A percentile compares a stretch with the other conserved stretches of the same genome.
Evolutionary conservation across 2,888 invertebrate species (phyloP).

Genomic region (Ornithoptera priamus): DNA sequence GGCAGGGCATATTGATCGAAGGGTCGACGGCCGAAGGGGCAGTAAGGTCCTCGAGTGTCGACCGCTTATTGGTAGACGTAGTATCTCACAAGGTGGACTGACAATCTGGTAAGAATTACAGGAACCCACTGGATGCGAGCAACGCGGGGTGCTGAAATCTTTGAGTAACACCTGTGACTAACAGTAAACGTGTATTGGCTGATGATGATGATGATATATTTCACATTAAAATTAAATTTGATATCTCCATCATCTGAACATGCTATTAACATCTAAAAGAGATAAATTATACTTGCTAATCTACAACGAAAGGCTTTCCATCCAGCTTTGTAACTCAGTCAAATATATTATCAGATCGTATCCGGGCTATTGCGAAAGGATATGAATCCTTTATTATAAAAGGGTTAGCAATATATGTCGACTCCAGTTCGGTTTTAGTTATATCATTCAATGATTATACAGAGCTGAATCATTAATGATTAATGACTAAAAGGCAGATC

Average conservation of each 20-base stretch:
- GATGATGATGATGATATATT: slow-evolving; percentile 12
- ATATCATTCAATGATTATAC: not conserved
- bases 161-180: too few species aligned
- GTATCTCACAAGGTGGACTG: too few species aligned
- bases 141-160: too few species aligned
- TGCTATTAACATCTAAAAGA: slow-evolving; percentile 25
- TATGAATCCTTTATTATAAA: not conserved
- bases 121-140: too few species aligned
- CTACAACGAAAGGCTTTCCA: slow-evolving; percentile 1
- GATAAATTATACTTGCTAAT: slow-evolving; percentile 27
- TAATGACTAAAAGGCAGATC: not conserved
- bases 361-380: not conserved
- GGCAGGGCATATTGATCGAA: too few species aligned
- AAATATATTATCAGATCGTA: slow-evolving; percentile 4
- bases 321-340: slow-evolving; percentile 10
- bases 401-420: not conserved
- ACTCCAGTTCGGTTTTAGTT: not conserved
- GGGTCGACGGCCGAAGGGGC: too few species aligned
- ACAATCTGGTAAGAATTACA: too few species aligned
- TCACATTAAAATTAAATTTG: slow-evolving; percentile 9
- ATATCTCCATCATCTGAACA: slow-evolving; percentile 20
- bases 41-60: too few species aligned
- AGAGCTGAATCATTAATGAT: not conserved
- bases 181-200: not conserved
- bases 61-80: too few species aligned